A percentile compares a stretch with the other conserved stretches of the same genome.
Conservation (phyloP, 2,888 invertebrate genomes). For the Teleiodes luculella region DNA sequence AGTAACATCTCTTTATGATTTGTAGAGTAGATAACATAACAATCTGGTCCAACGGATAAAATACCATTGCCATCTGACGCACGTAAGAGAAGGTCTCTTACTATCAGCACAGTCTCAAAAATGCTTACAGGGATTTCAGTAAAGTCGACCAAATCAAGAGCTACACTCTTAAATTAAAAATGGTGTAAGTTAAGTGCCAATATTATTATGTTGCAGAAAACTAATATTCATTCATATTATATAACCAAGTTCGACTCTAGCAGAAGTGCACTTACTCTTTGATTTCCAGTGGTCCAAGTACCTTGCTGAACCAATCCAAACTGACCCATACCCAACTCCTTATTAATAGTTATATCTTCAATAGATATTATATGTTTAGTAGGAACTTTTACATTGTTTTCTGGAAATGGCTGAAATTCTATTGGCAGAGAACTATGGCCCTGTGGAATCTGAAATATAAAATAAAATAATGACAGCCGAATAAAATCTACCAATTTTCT, state of each 20-base stretch:
- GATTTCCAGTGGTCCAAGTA: slow-evolving; percentile 96
- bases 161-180: no score
- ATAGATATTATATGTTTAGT: slow-evolving; percentile 94
- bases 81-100: no score
- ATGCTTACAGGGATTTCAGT: no score
- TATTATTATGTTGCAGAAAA: no score
- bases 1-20: no score
- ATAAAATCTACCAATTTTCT: neutral
- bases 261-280: slow-evolving; percentile 82
- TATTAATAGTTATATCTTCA: slow-evolving; percentile 94
- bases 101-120: no score
- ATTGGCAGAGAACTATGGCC: slow-evolving; percentile 41
- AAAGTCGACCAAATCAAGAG: no score
- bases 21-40: no score
- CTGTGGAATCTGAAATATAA: slow-evolving; percentile 39
- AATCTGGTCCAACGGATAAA: no score
- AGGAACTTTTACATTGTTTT: slow-evolving; percentile 79
- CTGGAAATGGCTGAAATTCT: slow-evolving; percentile 52
- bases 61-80: no score
- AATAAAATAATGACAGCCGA: neutral
- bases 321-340: slow-evolving; percentile 97
- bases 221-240: no score
- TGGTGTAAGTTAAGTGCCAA: no score
- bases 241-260: neutral
- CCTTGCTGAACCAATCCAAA: slow-evolving; percentile 99